Percentiles rank a stretch among this genome's conserved stretches.
These are phyloP conservation scores for Nyctibius bracteatus DNA, from an alignment of 2,113 vertebrate genomes.

Conservation along the genomic window DNA sequence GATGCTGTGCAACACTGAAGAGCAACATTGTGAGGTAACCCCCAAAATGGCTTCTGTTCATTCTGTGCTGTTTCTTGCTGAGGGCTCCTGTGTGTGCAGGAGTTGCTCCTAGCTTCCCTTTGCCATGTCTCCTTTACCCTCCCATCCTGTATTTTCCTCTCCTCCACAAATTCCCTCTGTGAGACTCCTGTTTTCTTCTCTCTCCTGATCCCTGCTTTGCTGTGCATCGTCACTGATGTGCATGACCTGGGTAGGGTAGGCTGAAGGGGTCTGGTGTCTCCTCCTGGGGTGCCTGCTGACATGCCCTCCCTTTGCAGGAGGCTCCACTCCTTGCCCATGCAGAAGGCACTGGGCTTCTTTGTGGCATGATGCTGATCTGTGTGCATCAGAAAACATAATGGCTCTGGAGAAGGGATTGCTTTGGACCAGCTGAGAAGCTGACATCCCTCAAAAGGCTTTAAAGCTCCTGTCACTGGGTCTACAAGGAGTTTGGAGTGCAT, in stretches of 20 bases:
- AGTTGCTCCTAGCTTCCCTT: neutral
- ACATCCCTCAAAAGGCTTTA: neutral
- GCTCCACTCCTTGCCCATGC: neutral
- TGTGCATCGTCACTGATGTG: neutral
- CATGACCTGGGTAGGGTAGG: neutral
- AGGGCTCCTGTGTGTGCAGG: neutral
- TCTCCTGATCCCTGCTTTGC: neutral
- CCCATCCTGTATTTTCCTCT: neutral
- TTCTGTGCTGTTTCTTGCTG: neutral
- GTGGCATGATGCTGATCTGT: too few species aligned
- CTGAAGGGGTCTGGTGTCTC: neutral
- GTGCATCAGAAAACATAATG: neutral
- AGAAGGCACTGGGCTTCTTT: neutral
- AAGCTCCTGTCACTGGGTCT: neutral
- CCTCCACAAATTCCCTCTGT: neutral
- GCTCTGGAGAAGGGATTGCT: neutral
- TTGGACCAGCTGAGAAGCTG: neutral
- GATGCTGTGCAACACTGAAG: neutral
- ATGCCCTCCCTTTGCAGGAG: neutral
- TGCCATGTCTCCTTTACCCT: neutral
- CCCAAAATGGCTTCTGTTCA: neutral
- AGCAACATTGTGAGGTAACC: neutral
- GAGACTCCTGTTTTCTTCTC: neutral
- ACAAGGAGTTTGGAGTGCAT: neutral
- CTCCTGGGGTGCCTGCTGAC: neutral